Base-by-base conservation (phyloP, 2,888 invertebrate genomes). In the Eilema caniola region DNA sequence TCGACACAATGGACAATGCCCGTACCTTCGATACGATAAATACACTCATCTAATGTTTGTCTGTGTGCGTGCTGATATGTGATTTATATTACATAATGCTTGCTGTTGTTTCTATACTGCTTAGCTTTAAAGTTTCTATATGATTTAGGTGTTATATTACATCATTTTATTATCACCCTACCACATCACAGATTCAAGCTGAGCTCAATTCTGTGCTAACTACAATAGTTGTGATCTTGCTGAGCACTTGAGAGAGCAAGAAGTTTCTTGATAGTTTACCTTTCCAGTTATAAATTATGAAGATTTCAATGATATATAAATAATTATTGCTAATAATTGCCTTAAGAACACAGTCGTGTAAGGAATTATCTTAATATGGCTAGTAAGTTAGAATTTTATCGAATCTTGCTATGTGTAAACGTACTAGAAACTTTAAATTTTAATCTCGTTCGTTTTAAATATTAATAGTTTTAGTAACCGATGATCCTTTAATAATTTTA, bases 1-100 rank as follows among this genome's bases (percentile, higher is more conserved):
- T 88, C 89, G 83, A 92, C 90, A 94, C 94, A 95, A 94, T 95
- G 95, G 95, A 95, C 95, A 95, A 94, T 94, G 90, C 91, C 86
- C 83, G 85, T 90, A 86, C 89, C 89, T 89, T 86, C 89, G 89
- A 92, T 90, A 89, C 90, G 87, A 91, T 89, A 89, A 89, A 85
- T 88, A 92, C 90, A 88, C 90, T 91, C 93, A 91, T 93, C 93
- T 90, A 85, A 84, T 74, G 81, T 85, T 81, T 89, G 89, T 90
- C 89, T 89, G 89, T 90, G 89, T 91, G 91, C 70, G 89, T 87
- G 80, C 75, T 75, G 82, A 84, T 83, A 84, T 74, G 78, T 83
- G 84, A 83, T 86, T 87, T 87, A 83, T 85, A 86, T 92, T 91
- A 86, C 88, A 88, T 90, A 92, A 92, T 83, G 77, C 75, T 79